A percentile compares a stretch with the other conserved stretches of the same genome.
Evolutionary conservation across 1,140 invertebrate species (phyloP).

Genomic region (Lasaia peninsularis): DNA sequence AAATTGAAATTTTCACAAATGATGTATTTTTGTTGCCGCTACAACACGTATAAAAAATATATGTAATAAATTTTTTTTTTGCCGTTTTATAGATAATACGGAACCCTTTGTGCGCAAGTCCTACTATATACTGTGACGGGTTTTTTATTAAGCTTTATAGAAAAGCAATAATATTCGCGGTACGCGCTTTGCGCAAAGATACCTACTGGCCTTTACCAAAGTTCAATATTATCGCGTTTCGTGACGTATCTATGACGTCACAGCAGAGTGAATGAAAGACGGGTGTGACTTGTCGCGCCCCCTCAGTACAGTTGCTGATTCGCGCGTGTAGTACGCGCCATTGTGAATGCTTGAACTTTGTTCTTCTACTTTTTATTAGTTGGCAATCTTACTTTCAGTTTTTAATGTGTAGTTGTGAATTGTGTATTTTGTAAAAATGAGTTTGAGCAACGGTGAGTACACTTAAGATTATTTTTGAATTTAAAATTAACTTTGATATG

Average conservation of each 20-base stretch:
- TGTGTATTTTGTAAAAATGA: not conserved
- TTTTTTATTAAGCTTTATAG: too few species aligned
- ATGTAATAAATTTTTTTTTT: too few species aligned
- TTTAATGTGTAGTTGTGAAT: slow-evolving; percentile 1
- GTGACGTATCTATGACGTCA: slow-evolving; percentile 31
- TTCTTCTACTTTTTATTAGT: not conserved
- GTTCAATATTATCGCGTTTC: slow-evolving; percentile 12
- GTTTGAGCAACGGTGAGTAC: not conserved
- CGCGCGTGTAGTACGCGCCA: slow-evolving; percentile 26
- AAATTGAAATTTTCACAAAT: too few species aligned
- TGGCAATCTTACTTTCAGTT: not conserved
- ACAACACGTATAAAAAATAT: too few species aligned
- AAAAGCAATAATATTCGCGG: too few species aligned
- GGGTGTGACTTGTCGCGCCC: slow-evolving; percentile 51
- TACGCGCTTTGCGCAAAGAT: slow-evolving; percentile 1
- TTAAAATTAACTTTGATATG: too few species aligned
- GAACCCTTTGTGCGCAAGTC: too few species aligned
- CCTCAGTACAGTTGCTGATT: slow-evolving; percentile 39
- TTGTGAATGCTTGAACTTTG: slow-evolving; percentile 1
- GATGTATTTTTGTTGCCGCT: too few species aligned
- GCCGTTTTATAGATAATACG: too few species aligned
- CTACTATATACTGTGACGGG: too few species aligned
- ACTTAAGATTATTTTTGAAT: too few species aligned
- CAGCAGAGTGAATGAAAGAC: slow-evolving; percentile 32
- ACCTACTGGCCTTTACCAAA: slow-evolving; percentile 15